phyloP scores from a whole-genome alignment of 2,113 vertebrate species.

The Sphyrna mokarran region DNA sequence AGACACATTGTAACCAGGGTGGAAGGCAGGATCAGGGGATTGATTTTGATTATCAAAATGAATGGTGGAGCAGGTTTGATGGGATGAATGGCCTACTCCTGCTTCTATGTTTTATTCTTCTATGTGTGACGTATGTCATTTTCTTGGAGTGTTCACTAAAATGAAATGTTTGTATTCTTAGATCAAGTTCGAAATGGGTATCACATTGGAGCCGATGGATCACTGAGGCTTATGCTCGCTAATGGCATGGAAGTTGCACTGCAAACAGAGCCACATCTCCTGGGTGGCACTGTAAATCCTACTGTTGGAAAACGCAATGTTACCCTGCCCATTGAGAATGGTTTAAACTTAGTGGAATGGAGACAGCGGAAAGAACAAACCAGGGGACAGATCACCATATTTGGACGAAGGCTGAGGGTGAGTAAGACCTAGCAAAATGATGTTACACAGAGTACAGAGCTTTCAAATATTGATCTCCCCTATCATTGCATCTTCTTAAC shows the following conservation, averaged over 20 bases:
- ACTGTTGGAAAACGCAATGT: slow-evolving; percentile 92
- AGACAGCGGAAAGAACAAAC: slow-evolving; percentile 92
- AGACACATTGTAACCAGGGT: neutral
- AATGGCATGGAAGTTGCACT: slow-evolving; percentile 95
- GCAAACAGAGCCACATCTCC: slow-evolving; percentile 89
- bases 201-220: slow-evolving; percentile 86
- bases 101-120: no score
- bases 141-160: neutral
- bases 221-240: slow-evolving; percentile 81
- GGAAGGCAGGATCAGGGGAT: no score
- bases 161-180: slow-evolving; percentile 45
- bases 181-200: slow-evolving; percentile 98
- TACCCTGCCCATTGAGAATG: slow-evolving; percentile 89
- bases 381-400: slow-evolving; percentile 88
- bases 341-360: slow-evolving; percentile 96
- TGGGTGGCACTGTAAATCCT: slow-evolving; percentile 90
- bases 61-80: no score
- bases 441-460: neutral
- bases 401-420: slow-evolving; percentile 88
- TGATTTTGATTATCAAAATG: no score
- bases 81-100: no score
- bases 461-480: neutral
- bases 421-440: slow-evolving; percentile 47
- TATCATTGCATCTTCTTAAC: neutral
- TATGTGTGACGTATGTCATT: neutral